These are phyloP conservation scores for Drosophila pseudotakahashii DNA, from an alignment of 2,888 invertebrate genomes.

Conservation along the genomic window DNA sequence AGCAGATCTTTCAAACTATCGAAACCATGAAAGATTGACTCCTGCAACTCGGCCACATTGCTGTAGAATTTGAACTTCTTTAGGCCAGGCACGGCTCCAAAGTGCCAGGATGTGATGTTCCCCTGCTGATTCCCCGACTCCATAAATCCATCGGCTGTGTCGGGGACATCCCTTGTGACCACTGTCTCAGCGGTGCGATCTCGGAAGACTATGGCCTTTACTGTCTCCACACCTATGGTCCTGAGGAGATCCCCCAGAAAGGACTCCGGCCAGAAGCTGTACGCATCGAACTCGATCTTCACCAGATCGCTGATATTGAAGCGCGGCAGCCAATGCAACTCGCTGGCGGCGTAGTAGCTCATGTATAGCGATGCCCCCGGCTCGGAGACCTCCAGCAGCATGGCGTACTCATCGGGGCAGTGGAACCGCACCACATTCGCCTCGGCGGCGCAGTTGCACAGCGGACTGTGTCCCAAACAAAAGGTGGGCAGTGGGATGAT, in stretches of 20 bases:
- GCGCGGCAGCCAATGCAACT: conserved; percentile 54
- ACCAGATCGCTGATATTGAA: conserved; percentile 52
- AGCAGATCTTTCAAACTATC: conserved; percentile 50
- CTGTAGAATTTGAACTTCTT: conserved; percentile 62
- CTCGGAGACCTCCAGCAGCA: conserved; percentile 59
- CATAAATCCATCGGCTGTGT: background rate
- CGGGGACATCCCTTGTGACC: background rate
- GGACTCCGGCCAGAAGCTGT: conserved; percentile 58
- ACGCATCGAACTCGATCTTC: conserved; percentile 69
- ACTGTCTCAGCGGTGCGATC: conserved; percentile 58
- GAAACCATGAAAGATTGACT: conserved; percentile 55
- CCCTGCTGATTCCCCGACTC: background rate
- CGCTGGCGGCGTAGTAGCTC: conserved; percentile 55
- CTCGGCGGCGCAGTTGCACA: conserved; percentile 62
- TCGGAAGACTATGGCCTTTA: conserved; percentile 54
- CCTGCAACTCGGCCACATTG: conserved; percentile 38
- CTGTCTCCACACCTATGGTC: conserved; percentile 50
- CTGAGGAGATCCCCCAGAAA: conserved; percentile 59
- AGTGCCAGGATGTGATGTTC: conserved; percentile 55
- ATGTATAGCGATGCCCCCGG: conserved; percentile 51
- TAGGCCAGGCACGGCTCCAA: conserved; percentile 54
- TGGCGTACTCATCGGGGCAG: conserved; percentile 60
- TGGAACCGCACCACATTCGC: conserved; percentile 61
- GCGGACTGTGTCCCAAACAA: conserved; percentile 37
- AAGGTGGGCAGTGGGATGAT: conserved; percentile 64